Percentiles rank a stretch among this genome's conserved stretches.
These are phyloP conservation scores for Cnemophilus loriae DNA, from an alignment of 2,113 vertebrate genomes.

Conservation along the genomic window DNA sequence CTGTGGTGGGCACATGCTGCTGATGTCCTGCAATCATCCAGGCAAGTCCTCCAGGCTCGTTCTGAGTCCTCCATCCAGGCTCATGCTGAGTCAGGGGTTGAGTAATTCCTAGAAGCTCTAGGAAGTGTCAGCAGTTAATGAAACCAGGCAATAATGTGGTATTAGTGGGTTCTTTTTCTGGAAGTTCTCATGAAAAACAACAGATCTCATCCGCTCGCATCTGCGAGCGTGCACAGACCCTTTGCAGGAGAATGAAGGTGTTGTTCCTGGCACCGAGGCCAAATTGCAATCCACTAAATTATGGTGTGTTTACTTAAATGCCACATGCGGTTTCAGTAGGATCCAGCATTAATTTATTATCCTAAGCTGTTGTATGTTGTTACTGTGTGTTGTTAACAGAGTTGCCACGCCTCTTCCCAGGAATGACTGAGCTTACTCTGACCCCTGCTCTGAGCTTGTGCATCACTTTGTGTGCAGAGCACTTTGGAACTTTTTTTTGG, in stretches of 20 bases:
- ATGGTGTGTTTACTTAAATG: slow-evolving; percentile 6
- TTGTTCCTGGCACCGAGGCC: background rate
- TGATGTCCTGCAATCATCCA: background rate
- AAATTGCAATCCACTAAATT: background rate
- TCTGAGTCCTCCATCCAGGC: background rate
- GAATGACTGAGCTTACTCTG: slow-evolving; percentile 33
- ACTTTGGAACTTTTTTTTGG: slow-evolving; percentile 11
- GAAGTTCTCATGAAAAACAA: background rate
- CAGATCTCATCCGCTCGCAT: background rate
- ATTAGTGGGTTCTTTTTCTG: slow-evolving; percentile 24
- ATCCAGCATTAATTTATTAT: slow-evolving; percentile 11
- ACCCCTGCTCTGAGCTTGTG: background rate
- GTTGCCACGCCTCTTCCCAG: background rate
- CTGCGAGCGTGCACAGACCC: background rate
- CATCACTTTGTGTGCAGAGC: background rate
- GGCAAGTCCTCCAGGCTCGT: background rate
- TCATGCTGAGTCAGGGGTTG: background rate
- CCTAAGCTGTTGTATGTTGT: background rate
- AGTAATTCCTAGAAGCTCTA: slow-evolving; percentile 30
- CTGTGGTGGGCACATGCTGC: background rate
- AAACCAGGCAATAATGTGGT: background rate
- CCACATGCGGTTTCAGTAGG: background rate
- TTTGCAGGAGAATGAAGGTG: background rate
- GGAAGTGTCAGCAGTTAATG: background rate
- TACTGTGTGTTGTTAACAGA: background rate